Conservation (phyloP, 2,113 vertebrate genomes). For the Butorides virescens region DNA sequence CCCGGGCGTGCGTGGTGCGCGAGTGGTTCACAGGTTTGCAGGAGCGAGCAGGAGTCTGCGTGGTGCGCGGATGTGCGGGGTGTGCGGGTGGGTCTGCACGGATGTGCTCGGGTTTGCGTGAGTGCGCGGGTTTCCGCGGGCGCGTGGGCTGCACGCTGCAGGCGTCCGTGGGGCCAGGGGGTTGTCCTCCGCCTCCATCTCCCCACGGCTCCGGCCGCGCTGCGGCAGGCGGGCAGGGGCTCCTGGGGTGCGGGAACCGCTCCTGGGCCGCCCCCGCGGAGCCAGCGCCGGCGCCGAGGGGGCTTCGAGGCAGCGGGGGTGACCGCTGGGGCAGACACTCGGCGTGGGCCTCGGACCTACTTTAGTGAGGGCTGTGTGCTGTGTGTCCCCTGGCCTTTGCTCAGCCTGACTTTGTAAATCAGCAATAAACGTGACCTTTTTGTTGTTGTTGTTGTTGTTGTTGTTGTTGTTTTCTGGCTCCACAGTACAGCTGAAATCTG, state of each 20-base stretch:
- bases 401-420: not conserved
- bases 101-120: too few species aligned
- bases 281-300: not conserved
- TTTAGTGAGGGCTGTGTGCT: fast-evolving
- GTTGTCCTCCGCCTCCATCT: not conserved
- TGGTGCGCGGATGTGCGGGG: not conserved
- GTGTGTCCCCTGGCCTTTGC: fast-evolving
- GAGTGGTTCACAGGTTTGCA: not conserved
- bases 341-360: too few species aligned
- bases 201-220: not conserved
- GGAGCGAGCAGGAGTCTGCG: not conserved
- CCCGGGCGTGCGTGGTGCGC: not conserved
- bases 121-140: too few species aligned
- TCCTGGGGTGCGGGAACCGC: fast-evolving
- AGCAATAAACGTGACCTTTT: not conserved
- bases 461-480: not conserved
- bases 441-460: too few species aligned
- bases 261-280: not conserved
- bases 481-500: not conserved
- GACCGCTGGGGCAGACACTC: not conserved
- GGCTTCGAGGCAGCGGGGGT: not conserved
- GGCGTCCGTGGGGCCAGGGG: not conserved
- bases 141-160: not conserved
- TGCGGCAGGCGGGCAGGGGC: not conserved
- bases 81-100: too few species aligned